phyloP scores from a whole-genome alignment of 1,140 invertebrate genomes.

The Aporrectodea caliginosa region DNA sequence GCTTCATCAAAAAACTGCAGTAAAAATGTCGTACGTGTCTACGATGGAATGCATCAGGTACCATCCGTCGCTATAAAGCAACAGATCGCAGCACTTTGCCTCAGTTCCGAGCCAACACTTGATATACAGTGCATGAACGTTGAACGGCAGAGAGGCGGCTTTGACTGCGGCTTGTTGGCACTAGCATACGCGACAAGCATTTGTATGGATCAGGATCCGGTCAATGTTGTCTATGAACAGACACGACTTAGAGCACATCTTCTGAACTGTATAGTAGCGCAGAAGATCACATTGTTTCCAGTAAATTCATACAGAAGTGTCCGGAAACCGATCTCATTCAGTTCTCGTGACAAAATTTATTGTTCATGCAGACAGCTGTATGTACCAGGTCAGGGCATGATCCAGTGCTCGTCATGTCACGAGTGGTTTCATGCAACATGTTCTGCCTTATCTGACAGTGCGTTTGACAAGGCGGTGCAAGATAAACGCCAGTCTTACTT shows the following conservation, averaged over 20 bases:
- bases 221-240: not conserved
- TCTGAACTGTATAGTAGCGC: not conserved
- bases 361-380: not conserved
- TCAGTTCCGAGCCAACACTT: not conserved
- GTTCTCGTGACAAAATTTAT: not conserved
- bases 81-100: not conserved
- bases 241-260: not conserved
- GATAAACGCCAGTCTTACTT: too few relatives aligned
- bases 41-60: not conserved
- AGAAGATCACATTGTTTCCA: not conserved
- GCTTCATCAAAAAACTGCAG: not conserved
- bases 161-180: not conserved
- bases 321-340: not conserved
- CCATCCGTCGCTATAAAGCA: not conserved
- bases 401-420: not conserved
- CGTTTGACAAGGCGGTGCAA: not conserved
- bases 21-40: not conserved
- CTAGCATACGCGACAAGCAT: not conserved
- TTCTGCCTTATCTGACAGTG: not conserved
- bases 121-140: not conserved
- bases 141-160: not conserved
- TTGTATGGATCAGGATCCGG: not conserved
- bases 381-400: not conserved
- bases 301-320: not conserved
- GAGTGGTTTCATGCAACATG: not conserved